These are phyloP conservation scores for Thunnus thynnus DNA, from an alignment of 2,113 vertebrate species.

Conservation along the genomic window DNA sequence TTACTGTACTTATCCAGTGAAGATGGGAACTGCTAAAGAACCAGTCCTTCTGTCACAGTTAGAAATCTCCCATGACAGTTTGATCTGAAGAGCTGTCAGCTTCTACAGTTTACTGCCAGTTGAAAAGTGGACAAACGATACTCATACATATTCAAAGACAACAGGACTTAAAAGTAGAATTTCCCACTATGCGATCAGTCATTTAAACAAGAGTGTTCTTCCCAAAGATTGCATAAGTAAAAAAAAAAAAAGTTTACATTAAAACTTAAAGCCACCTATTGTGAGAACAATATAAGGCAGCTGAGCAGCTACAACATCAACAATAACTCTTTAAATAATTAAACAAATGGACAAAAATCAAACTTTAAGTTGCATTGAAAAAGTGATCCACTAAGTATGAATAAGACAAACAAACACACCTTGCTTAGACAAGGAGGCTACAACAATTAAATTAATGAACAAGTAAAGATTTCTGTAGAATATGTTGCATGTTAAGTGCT, in stretches of 20 bases:
- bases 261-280: constrained; percentile 48
- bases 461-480: constrained; percentile 39
- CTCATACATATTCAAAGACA: constrained; percentile 58
- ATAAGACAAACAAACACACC: constrained; percentile 62
- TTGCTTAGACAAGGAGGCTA: constrained; percentile 64
- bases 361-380: constrained; percentile 38
- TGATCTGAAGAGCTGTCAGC: constrained; percentile 48
- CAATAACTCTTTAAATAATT: constrained; percentile 71
- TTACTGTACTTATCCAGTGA: constrained; percentile 59
- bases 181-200: constrained; percentile 28
- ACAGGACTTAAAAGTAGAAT: constrained; percentile 32
- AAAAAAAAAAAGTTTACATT: constrained; percentile 54
- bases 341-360: constrained; percentile 50
- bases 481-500: constrained; percentile 52
- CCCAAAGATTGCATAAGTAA: constrained; percentile 57
- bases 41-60: constrained; percentile 45
- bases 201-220: constrained; percentile 48
- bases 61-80: constrained; percentile 54
- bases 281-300: constrained; percentile 58
- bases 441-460: constrained; percentile 56
- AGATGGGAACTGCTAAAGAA: constrained; percentile 27
- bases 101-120: constrained; percentile 51
- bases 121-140: constrained; percentile 24
- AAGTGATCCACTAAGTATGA: constrained; percentile 31
- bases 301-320: constrained; percentile 57